These are phyloP conservation scores for Lasioglossum pauxillum DNA, from an alignment of 2,888 invertebrate species.

Conservation along the genomic window DNA sequence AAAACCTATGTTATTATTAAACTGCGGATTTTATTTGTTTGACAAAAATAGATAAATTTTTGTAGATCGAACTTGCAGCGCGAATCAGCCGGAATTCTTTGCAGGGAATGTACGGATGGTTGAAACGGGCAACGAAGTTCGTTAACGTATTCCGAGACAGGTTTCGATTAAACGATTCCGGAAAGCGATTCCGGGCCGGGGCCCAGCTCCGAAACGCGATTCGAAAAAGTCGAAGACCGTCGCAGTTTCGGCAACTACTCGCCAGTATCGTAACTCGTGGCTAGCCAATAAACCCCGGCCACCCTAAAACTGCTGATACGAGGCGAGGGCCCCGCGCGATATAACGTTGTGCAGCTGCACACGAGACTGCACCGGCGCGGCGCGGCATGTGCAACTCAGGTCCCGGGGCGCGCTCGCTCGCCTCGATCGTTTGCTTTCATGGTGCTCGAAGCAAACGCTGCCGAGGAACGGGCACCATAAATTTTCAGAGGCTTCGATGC, in stretches of 20 bases:
- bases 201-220: background rate
- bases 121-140: slow-evolving; percentile 38
- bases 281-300: slow-evolving; percentile 45
- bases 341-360: slow-evolving; percentile 11
- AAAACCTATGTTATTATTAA: too few relatives aligned
- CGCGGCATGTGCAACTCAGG: background rate
- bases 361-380: background rate
- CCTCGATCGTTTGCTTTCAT: slow-evolving; percentile 8
- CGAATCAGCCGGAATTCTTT: background rate
- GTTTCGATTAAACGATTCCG: background rate
- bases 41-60: too few relatives aligned
- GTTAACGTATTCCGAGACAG: slow-evolving; percentile 23
- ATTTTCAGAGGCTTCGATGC: slow-evolving; percentile 35
- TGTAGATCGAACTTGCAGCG: background rate
- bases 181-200: background rate
- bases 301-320: slow-evolving; percentile 44
- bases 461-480: slow-evolving; percentile 40
- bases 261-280: slow-evolving; percentile 63
- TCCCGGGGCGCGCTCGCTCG: background rate
- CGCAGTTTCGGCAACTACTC: slow-evolving; percentile 65
- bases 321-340: background rate
- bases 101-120: background rate
- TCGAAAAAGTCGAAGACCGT: background rate
- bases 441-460: slow-evolving; percentile 33
- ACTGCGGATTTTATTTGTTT: too few relatives aligned